phyloP scores from a whole-genome alignment of 2,113 vertebrate species.

The Oreotrochilus melanogaster region DNA sequence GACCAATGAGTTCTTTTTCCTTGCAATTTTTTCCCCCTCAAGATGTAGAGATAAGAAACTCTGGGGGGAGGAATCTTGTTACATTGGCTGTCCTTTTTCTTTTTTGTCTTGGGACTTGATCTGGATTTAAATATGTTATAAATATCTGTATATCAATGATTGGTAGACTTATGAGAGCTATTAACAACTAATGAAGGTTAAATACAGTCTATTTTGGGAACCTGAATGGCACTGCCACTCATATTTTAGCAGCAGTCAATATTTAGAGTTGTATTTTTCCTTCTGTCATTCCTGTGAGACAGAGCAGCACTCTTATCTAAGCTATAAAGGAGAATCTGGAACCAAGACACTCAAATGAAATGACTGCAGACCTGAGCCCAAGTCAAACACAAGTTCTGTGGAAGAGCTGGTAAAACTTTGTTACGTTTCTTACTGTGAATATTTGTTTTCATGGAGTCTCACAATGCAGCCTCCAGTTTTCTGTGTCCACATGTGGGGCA shows the following conservation, averaged over 20 bases:
- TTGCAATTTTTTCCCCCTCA: not conserved
- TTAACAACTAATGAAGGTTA: constrained; percentile 56
- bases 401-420: not conserved
- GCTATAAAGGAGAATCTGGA: not conserved
- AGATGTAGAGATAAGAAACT: not conserved
- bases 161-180: constrained; percentile 28
- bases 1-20: not conserved
- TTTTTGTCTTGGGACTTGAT: not conserved
- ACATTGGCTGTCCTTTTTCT: not conserved
- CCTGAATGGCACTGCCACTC: not conserved
- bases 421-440: not conserved
- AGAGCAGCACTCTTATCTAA: not conserved
- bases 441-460: not conserved
- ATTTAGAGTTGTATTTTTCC: not conserved
- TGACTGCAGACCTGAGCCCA: not conserved
- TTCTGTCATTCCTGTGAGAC: not conserved
- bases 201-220: constrained; percentile 47
- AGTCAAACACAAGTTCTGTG: not conserved
- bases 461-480: not conserved
- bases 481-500: not conserved
- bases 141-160: constrained; percentile 23
- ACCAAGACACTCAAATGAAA: accelerated
- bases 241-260: not conserved
- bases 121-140: constrained; percentile 33
- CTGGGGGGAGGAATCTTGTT: not conserved